phyloP scores from a whole-genome alignment of 2,888 invertebrate genomes.

The Flexamia atlantica region DNA sequence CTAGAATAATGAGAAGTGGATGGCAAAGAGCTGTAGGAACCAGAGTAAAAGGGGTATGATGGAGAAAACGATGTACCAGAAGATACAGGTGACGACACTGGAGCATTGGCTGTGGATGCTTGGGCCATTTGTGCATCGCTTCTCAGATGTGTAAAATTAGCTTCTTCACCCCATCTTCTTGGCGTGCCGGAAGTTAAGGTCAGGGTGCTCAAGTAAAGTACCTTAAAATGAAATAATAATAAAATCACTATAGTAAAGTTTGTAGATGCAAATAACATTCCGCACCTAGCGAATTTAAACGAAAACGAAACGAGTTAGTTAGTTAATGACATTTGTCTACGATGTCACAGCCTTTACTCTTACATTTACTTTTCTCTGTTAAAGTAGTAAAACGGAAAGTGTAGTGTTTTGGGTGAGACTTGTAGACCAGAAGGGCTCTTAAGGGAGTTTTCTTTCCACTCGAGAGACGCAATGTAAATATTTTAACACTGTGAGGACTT shows the following conservation, averaged over 20 bases:
- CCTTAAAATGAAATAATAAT: neutral
- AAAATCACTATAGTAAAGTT: too few species aligned
- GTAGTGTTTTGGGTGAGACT: neutral
- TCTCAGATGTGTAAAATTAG: neutral
- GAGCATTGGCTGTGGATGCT: neutral
- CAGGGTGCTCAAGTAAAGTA: neutral
- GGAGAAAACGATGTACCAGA: neutral
- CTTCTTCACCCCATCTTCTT: neutral
- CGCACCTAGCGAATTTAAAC: too few species aligned
- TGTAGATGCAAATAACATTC: too few species aligned
- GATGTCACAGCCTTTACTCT: neutral
- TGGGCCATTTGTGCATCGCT: neutral
- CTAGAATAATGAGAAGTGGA: too few species aligned
- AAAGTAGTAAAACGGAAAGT: neutral
- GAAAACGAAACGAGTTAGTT: too few species aligned
- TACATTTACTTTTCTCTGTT: neutral
- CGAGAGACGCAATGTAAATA: neutral
- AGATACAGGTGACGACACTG: neutral
- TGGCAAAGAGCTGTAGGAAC: too few species aligned
- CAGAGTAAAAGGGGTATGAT: neutral
- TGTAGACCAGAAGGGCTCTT: neutral
- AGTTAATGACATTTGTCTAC: too few species aligned
- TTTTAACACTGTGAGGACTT: constrained; percentile 1
- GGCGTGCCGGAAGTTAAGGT: neutral
- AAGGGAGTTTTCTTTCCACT: constrained; percentile 11